Conservation (phyloP, 2,888 invertebrate species). For the Nematopogon swammerdamellus region DNA sequence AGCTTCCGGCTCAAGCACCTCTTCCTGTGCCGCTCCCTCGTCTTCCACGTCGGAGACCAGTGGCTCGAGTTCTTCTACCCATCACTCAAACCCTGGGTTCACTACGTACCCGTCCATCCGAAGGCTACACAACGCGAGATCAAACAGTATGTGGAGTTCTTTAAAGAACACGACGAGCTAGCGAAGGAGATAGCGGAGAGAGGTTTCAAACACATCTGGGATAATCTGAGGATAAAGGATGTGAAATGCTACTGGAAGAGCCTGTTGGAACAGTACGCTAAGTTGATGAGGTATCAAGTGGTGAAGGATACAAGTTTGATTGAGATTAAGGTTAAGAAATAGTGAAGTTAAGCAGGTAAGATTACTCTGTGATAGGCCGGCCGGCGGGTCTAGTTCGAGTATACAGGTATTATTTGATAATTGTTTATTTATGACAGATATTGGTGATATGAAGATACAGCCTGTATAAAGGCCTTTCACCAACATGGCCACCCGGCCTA, state of each 20-base stretch:
- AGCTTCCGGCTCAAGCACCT: conserved; percentile 96
- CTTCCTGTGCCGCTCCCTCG: conserved; percentile 87
- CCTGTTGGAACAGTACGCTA: conserved; percentile 70
- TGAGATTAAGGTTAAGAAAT: conserved; percentile 25
- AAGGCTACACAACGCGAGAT: conserved; percentile 66
- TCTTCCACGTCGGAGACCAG: conserved; percentile 91
- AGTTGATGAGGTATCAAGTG: conserved; percentile 67
- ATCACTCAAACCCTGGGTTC: conserved; percentile 89
- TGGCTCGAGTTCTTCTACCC: conserved; percentile 96
- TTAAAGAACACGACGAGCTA: conserved; percentile 68
- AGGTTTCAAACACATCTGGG: conserved; percentile 80
- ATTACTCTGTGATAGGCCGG: no score
- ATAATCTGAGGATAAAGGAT: conserved; percentile 77
- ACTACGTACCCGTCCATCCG: conserved; percentile 81
- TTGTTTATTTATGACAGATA: no score
- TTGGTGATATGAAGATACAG: no score
- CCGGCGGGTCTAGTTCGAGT: no score
- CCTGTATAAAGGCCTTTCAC: no score
- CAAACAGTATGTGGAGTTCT: conserved; percentile 71
- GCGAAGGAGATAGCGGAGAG: conserved; percentile 76
- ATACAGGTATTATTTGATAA: no score
- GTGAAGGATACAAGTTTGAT: conserved; percentile 56
- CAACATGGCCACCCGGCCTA: no score
- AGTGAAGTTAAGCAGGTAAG: no score
- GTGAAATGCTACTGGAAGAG: conserved; percentile 85